These are phyloP conservation scores for Muscidifurax raptorellus DNA, from an alignment of 1,140 invertebrate genomes.

Conservation along the genomic window DNA sequence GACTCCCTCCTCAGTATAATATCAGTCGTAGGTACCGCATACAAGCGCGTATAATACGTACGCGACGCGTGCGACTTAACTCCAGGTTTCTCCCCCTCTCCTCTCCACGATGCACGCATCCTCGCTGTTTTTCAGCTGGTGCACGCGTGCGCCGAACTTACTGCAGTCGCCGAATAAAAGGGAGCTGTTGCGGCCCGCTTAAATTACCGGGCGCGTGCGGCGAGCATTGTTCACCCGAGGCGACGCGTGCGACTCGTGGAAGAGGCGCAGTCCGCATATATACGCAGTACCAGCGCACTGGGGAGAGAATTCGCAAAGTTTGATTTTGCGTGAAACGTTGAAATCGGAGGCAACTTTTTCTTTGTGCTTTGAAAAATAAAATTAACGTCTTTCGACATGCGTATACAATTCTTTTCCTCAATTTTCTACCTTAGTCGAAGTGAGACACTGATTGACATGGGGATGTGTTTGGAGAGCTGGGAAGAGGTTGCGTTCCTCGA, in stretches of 20 bases:
- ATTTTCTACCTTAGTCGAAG: neutral
- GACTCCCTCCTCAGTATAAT: neutral
- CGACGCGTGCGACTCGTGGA: neutral
- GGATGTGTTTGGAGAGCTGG: neutral
- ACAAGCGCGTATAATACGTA: neutral
- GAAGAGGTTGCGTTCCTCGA: slow-evolving; percentile 25
- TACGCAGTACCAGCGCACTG: neutral
- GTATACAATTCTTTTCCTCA: neutral
- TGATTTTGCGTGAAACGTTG: neutral
- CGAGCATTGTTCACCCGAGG: neutral
- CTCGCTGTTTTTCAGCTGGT: neutral
- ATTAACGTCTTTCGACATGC: too few species aligned
- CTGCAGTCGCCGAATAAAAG: slow-evolving; percentile 1
- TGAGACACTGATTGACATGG: slow-evolving; percentile 29
- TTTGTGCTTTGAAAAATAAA: too few species aligned
- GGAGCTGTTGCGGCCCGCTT: neutral
- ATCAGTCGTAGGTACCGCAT: neutral
- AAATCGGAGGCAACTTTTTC: too few species aligned
- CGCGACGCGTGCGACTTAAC: slow-evolving; percentile 25
- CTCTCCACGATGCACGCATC: neutral
- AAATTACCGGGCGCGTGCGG: neutral
- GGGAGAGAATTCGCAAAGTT: neutral
- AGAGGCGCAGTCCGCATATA: neutral
- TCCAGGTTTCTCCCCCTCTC: neutral
- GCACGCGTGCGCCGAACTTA: neutral